Evolutionary conservation across 1,140 invertebrate species (phyloP).

Genomic region (Pygmarrhopalites habei): DNA sequence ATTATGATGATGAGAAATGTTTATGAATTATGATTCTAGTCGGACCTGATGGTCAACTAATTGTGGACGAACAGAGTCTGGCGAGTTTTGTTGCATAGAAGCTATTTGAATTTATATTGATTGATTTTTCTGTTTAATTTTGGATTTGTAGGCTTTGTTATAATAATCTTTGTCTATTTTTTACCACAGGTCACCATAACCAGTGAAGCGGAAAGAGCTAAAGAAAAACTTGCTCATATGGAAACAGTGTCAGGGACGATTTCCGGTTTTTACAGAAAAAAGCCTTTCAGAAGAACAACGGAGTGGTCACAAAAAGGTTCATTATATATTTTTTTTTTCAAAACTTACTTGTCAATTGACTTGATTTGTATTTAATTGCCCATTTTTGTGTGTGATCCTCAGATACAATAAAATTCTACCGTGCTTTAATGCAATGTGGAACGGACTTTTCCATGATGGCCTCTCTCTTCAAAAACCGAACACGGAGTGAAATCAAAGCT

Average conservation of each 20-base stretch:
- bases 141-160: too few relatives aligned
- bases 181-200: conserved; percentile 55
- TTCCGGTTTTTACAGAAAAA: too few relatives aligned
- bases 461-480: conserved; percentile 64
- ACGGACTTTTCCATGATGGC: conserved; percentile 85
- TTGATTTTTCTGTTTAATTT: background rate
- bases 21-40: too few relatives aligned
- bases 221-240: conserved; percentile 56
- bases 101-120: background rate
- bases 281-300: too few relatives aligned
- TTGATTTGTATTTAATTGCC: too few relatives aligned
- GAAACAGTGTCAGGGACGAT: conserved; percentile 59
- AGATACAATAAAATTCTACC: conserved; percentile 80
- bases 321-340: too few relatives aligned
- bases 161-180: conserved; percentile 21
- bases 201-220: conserved; percentile 55
- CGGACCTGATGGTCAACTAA: conserved; percentile 76
- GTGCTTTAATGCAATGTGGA: conserved; percentile 72
- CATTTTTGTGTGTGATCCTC: too few relatives aligned
- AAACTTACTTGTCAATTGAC: too few relatives aligned
- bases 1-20: too few relatives aligned
- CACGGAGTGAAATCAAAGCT: conserved; percentile 69
- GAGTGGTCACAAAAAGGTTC: too few relatives aligned
- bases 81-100: conserved; percentile 45
- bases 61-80: conserved; percentile 78